Base-by-base conservation (phyloP, 2,113 vertebrate genomes). In the Castor canadensis region DNA sequence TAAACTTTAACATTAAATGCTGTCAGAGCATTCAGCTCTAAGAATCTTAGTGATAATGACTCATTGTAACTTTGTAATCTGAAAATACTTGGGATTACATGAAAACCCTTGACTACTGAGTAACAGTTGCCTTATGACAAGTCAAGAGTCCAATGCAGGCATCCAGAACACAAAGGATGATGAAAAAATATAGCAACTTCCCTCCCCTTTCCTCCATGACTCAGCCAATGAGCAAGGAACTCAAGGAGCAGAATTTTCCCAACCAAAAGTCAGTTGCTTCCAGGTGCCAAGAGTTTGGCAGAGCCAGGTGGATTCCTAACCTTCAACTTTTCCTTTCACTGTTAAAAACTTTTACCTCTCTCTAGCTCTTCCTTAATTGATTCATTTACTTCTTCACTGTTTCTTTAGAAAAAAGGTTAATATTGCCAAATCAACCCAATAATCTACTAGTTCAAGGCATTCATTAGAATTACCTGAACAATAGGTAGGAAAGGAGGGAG, bases 161-260 rank as follows among this genome's bases (percentile, higher is more conserved):
- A n/a, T 22, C n/a, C 32, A 47, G 38, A 17, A 11, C 30, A 54
- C 20, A 9, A 20, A 11, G 5, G 17, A 77, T 38, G 54, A 5
- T 30, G 20, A 22, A 12, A 28, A 38, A 16, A 1, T 0, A 6
- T 15, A 19, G 60, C 17, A 47, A 47, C 38, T 10, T 13, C 5
- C 22, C n/a, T n/a, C n/a, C n/a, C n/a, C n/a, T n/a, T n/a, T n/a
- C n/a, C n/a, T n/a, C 47, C 5, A 1, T 9, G 38, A 12, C 64
- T 26, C 9, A 86, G 66, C 56, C 45, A 0, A 0, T 22, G 38
- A 35, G 15, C 4, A 4, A 24, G 2, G 22, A 62, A 26, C n/a
- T 24, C 11, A 7, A 43, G 30, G 7, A n/a, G 24, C 7, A 0
- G 6, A 10, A 16, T 60, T 9, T 8, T 13, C 66, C n/a, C 12